Evolutionary conservation across 2,797 vertebrate species (phyloP).

Genomic region (Spheniscus humboldti): DNA sequence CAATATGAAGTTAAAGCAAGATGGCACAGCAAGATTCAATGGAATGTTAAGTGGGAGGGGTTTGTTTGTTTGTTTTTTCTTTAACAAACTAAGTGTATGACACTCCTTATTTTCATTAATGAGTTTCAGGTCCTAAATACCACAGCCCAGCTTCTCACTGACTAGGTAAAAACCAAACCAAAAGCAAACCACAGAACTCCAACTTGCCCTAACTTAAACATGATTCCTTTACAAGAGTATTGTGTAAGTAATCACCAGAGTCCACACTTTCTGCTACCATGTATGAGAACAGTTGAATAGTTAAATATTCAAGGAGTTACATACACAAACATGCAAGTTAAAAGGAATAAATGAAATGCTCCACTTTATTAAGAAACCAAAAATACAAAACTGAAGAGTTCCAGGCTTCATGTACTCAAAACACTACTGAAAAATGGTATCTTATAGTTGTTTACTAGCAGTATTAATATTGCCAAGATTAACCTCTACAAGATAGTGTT

Average conservation of each 20-base stretch:
- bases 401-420: slow-evolving; percentile 55
- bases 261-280: not conserved
- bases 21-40: not conserved
- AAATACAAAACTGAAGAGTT: slow-evolving; percentile 66
- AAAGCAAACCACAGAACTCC: not conserved
- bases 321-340: slow-evolving; percentile 51
- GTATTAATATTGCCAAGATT: slow-evolving; percentile 43
- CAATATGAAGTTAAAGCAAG: not conserved
- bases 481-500: slow-evolving; percentile 53
- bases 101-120: not conserved
- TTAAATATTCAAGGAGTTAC: not conserved
- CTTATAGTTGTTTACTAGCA: slow-evolving; percentile 25
- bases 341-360: slow-evolving; percentile 67
- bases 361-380: slow-evolving; percentile 69
- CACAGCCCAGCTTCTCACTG: not conserved
- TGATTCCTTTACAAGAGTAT: not conserved
- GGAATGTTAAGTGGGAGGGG: not conserved
- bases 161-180: not conserved
- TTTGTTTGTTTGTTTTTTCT: not conserved
- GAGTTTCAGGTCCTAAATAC: not conserved
- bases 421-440: slow-evolving; percentile 46
- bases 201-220: not conserved
- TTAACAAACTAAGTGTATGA: no score
- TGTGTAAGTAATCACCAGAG: not conserved
- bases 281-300: not conserved